Conservation (phyloP, 2,888 invertebrate genomes). For the Cordilura impudica region DNA sequence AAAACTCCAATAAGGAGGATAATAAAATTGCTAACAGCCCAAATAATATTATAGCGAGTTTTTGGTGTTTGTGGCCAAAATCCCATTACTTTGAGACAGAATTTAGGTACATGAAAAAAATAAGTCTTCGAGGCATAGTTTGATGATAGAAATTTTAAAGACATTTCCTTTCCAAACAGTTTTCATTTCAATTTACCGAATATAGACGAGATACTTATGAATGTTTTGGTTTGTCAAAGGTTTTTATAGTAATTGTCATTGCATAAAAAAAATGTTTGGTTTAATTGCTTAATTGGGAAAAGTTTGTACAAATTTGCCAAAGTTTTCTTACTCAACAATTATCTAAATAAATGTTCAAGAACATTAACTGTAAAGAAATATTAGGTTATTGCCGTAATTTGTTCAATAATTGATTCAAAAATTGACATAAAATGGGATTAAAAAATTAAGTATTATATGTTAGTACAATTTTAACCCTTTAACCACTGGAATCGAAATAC, state of each 20-base stretch:
- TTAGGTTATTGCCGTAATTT: too few relatives aligned
- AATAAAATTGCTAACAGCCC: conserved; percentile 64
- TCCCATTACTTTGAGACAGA: conserved; percentile 68
- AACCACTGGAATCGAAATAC: too few relatives aligned
- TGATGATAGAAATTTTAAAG: conserved; percentile 64
- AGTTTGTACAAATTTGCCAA: neutral
- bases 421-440: too few relatives aligned
- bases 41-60: conserved; percentile 4
- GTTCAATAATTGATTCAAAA: too few relatives aligned
- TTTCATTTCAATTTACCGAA: neutral
- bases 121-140: conserved; percentile 64
- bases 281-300: neutral
- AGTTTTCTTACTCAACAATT: neutral
- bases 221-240: neutral
- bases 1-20: conserved; percentile 68
- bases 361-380: too few relatives aligned
- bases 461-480: too few relatives aligned
- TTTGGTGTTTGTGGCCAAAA: conserved; percentile 66
- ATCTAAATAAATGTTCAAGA: neutral
- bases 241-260: neutral
- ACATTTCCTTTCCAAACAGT: conserved; percentile 46
- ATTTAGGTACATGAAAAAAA: conserved; percentile 68
- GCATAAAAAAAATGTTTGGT: neutral
- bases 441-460: too few relatives aligned
- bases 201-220: neutral